phyloP scores from a whole-genome alignment of 1,140 invertebrate genomes.

The Charaxes varanes region DNA sequence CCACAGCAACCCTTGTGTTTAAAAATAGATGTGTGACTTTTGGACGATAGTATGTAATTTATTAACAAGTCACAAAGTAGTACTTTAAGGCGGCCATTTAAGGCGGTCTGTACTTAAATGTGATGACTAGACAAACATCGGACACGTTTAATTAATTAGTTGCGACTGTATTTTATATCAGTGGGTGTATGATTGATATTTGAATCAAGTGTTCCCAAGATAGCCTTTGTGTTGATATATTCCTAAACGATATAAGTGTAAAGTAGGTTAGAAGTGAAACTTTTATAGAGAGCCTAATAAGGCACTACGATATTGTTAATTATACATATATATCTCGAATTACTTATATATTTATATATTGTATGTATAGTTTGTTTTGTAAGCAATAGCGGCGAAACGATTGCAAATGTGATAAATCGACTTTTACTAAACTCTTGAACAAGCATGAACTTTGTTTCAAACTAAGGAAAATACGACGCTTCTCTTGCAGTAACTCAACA shows the following conservation, averaged over 20 bases:
- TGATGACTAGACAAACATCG: no score
- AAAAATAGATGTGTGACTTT: no score
- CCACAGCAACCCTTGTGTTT: no score
- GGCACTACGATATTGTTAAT: constrained; percentile 17
- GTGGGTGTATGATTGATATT: neutral
- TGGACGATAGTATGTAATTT: no score
- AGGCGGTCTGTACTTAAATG: no score
- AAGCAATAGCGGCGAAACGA: constrained; percentile 36
- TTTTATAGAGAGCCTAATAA: constrained; percentile 22
- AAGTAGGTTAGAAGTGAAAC: constrained; percentile 43
- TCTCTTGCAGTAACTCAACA: no score
- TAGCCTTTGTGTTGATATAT: constrained; percentile 48
- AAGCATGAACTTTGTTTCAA: constrained; percentile 10
- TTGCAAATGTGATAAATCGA: constrained; percentile 52
- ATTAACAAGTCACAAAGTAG: no score
- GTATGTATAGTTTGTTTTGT: constrained; percentile 33
- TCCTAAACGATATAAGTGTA: constrained; percentile 53
- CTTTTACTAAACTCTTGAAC: constrained; percentile 30
- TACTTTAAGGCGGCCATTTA: no score
- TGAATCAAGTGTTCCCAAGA: constrained; percentile 24
- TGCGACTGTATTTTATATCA: no score
- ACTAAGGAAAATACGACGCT: no score
- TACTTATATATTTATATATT: constrained; percentile 39
- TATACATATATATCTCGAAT: constrained; percentile 25
- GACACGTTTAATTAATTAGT: no score